phyloP scores from a whole-genome alignment of 53 echinoderm and acorn worm genomes.

The Holothuria scabra region DNA sequence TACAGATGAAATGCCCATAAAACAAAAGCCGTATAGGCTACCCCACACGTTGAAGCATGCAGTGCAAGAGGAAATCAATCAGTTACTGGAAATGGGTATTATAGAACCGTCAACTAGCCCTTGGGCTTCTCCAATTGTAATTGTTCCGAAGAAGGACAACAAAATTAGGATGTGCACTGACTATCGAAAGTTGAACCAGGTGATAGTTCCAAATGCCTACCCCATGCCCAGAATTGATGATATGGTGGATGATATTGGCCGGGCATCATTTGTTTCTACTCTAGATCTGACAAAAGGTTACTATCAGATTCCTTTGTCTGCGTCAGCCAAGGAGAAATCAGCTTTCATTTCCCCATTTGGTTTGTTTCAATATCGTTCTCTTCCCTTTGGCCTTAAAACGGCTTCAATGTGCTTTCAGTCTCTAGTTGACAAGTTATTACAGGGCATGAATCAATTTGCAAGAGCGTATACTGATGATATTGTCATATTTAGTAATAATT shows the following conservation, averaged over 20 bases:
- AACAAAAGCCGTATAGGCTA: conserved; percentile 24
- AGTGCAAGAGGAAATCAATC: conserved; percentile 53
- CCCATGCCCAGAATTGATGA: conserved; percentile 18
- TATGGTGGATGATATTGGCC: neutral
- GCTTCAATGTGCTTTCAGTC: conserved; percentile 61
- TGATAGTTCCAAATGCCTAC: conserved; percentile 21
- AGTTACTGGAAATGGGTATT: conserved; percentile 34
- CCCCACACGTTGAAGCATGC: conserved; percentile 45
- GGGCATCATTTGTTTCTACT: conserved; percentile 46
- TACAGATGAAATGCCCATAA: conserved; percentile 31
- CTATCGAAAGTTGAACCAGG: conserved; percentile 44
- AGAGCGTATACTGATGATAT: conserved; percentile 74
- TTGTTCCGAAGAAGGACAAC: conserved; percentile 41
- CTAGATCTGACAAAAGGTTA: conserved; percentile 75
- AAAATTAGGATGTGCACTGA: conserved; percentile 22
- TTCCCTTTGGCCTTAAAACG: conserved; percentile 79
- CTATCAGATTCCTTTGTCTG: conserved; percentile 61
- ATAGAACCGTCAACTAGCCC: conserved; percentile 46
- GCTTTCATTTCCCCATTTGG: conserved; percentile 73
- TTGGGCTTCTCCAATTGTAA: conserved; percentile 22
- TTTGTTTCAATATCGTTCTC: conserved; percentile 53
- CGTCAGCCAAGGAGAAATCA: conserved; percentile 46
- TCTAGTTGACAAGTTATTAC: conserved; percentile 61
- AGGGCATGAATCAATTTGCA: conserved; percentile 24
- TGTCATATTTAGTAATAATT: conserved; percentile 43